These are phyloP conservation scores for Rhingia rostrata DNA, from an alignment of 2,888 invertebrate species.

Conservation along the genomic window DNA sequence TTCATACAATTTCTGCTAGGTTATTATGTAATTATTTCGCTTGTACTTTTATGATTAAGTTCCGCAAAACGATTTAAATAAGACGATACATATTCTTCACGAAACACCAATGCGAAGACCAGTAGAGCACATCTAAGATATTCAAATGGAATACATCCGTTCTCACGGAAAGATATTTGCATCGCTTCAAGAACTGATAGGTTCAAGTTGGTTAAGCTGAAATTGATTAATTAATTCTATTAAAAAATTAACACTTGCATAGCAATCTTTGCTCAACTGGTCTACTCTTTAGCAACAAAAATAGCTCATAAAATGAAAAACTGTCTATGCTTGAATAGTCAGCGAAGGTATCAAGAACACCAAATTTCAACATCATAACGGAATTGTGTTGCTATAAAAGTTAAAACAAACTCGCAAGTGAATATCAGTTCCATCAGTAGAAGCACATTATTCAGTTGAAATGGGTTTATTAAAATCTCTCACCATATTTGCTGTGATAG, in stretches of 20 bases:
- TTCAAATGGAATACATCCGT: background rate
- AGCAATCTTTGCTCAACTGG: slow-evolving; percentile 20
- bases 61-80: too few relatives aligned
- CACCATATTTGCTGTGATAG: slow-evolving; percentile 73
- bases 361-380: slow-evolving; percentile 13
- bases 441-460: slow-evolving; percentile 20
- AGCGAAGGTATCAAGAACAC: slow-evolving; percentile 26
- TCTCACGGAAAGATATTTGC: slow-evolving; percentile 20
- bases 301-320: slow-evolving; percentile 22
- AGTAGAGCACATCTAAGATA: slow-evolving; percentile 17
- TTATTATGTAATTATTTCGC: too few relatives aligned
- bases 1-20: too few relatives aligned
- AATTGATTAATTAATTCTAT: slow-evolving; percentile 12
- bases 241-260: slow-evolving; percentile 2
- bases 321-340: slow-evolving; percentile 45
- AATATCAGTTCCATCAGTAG: slow-evolving; percentile 43
- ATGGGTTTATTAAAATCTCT: slow-evolving; percentile 44
- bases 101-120: background rate
- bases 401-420: slow-evolving; percentile 20
- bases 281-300: slow-evolving; percentile 17
- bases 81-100: too few relatives aligned
- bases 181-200: background rate
- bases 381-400: slow-evolving; percentile 44
- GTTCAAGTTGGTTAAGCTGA: slow-evolving; percentile 17
- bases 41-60: too few relatives aligned